These are phyloP conservation scores for Numenius phaeopus DNA, from an alignment of 2,797 vertebrate species.

Conservation along the genomic window DNA sequence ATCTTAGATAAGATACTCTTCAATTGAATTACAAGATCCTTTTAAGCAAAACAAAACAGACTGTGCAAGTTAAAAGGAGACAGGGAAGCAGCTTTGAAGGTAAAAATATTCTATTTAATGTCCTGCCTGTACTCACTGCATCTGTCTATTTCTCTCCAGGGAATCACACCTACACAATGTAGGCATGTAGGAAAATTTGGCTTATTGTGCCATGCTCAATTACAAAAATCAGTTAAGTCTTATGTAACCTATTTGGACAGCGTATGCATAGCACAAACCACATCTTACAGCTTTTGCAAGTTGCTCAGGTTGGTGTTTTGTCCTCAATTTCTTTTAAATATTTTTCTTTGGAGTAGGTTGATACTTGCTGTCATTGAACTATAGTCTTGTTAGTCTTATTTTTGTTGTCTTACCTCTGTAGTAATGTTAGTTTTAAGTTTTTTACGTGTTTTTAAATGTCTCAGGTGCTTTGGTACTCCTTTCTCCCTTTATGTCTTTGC, in stretches of 20 bases:
- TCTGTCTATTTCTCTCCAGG: conserved; percentile 29
- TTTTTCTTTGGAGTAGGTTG: background rate
- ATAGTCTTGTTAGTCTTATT: background rate
- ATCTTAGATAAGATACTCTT: background rate
- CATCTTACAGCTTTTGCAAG: background rate
- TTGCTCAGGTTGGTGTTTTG: background rate
- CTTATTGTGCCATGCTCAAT: background rate
- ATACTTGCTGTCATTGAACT: background rate
- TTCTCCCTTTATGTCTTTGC: conserved; percentile 42
- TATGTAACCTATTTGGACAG: background rate
- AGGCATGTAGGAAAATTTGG: background rate
- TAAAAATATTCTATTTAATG: conserved; percentile 43
- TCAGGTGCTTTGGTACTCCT: conserved; percentile 64
- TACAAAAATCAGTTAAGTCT: conserved; percentile 16
- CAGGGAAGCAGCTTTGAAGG: conserved; percentile 38
- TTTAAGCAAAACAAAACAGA: background rate
- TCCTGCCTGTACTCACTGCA: background rate
- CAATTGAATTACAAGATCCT: background rate
- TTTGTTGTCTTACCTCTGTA: background rate
- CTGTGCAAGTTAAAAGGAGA: background rate
- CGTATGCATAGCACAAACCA: background rate
- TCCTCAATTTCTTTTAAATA: background rate
- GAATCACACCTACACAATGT: conserved; percentile 24
- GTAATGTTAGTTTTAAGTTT: conserved; percentile 15
- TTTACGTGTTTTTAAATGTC: conserved; percentile 51